Evolutionary conservation across 2,797 vertebrate species (phyloP).

Genomic region (Crypturellus tataupa): DNA sequence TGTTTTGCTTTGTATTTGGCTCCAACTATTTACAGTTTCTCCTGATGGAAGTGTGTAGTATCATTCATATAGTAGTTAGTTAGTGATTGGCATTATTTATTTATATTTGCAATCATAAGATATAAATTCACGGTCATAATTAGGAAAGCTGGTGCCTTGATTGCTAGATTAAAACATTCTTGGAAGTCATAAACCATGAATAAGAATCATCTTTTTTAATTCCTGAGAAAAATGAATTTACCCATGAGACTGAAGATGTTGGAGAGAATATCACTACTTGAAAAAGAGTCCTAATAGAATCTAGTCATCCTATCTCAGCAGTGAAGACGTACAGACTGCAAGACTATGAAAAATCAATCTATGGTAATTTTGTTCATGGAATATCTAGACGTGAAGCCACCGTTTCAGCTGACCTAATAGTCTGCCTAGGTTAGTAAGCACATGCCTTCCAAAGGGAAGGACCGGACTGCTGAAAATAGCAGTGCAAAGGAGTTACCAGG

Average conservation of each 20-base stretch:
- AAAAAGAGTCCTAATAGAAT: background rate
- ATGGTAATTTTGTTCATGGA: background rate
- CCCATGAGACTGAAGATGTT: background rate
- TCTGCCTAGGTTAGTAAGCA: background rate
- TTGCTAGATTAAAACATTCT: background rate
- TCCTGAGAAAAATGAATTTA: background rate
- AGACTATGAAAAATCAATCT: background rate
- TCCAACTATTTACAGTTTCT: background rate
- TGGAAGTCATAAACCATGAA: background rate
- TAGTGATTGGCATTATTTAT: background rate
- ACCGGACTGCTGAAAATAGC: background rate
- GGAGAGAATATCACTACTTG: background rate
- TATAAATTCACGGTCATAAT: background rate
- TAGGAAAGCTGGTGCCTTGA: background rate
- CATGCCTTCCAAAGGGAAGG: background rate
- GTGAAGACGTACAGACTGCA: background rate
- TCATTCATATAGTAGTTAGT: rapidly evolving
- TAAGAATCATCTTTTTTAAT: background rate
- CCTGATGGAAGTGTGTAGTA: rapidly evolving
- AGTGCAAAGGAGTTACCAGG: background rate
- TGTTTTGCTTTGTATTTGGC: background rate
- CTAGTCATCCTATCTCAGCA: background rate
- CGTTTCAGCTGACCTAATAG: background rate
- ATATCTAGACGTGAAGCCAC: background rate
- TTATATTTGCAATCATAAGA: constrained; percentile 6